Evolutionary conservation across 2,888 invertebrate species (phyloP).

Genomic region (Alsophila aescularia): DNA sequence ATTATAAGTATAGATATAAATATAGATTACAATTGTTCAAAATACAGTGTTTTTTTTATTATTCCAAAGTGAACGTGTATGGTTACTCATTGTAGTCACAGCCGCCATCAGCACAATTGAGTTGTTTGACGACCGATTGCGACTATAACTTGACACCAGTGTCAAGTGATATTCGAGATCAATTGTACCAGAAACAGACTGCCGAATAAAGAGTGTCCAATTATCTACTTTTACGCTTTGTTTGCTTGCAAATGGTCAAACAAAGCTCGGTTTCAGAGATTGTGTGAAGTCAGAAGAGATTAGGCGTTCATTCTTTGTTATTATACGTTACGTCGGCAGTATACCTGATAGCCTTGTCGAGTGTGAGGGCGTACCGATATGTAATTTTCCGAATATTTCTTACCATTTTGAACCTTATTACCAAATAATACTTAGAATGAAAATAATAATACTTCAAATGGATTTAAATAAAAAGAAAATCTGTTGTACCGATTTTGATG

Average conservation of each 20-base stretch:
- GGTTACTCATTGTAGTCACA: constrained; percentile 21
- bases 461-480: too few species aligned
- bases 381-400: too few species aligned
- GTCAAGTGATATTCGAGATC: constrained; percentile 47
- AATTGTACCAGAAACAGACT: constrained; percentile 34
- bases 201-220: constrained; percentile 33
- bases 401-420: too few species aligned
- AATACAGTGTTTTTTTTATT: neutral
- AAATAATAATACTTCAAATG: too few species aligned
- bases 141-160: constrained; percentile 53
- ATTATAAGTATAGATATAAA: too few species aligned
- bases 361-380: too few species aligned
- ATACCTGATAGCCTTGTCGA: neutral
- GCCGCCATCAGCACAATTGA: constrained; percentile 39
- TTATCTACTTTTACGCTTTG: constrained; percentile 16
- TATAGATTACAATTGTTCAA: too few species aligned
- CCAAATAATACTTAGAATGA: too few species aligned
- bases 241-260: constrained; percentile 19
- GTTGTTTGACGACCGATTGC: constrained; percentile 39
- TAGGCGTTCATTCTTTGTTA: constrained; percentile 1
- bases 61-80: neutral
- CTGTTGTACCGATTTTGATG: too few species aligned
- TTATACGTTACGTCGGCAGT: neutral
- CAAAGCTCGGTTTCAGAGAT: constrained; percentile 19
- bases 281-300: constrained; percentile 3